Evolutionary conservation across 1,140 invertebrate genomes (phyloP).

Genomic region (Monomorium pharaonis): DNA sequence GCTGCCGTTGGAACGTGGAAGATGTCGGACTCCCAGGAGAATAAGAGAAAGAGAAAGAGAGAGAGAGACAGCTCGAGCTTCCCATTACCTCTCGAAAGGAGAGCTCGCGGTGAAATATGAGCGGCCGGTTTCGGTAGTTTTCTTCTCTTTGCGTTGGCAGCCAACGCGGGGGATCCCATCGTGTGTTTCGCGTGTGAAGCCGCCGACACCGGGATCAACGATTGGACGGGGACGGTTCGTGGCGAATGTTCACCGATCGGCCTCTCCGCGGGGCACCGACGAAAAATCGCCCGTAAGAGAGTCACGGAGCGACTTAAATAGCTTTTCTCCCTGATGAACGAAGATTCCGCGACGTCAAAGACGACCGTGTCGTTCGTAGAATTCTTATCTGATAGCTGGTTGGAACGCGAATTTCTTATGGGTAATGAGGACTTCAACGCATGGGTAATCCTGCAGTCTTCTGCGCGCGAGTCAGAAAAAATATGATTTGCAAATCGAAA

Average conservation of each 20-base stretch:
- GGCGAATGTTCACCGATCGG: slow-evolving; percentile 1
- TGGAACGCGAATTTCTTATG: neutral
- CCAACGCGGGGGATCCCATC: slow-evolving; percentile 32
- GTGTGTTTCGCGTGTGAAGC: slow-evolving; percentile 26
- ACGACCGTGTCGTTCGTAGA: neutral
- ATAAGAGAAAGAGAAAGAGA: neutral
- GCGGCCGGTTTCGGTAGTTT: slow-evolving; percentile 47
- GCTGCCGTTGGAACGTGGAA: slow-evolving; percentile 13
- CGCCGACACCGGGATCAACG: slow-evolving; percentile 1
- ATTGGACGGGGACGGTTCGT: neutral
- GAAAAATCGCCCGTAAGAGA: slow-evolving; percentile 9
- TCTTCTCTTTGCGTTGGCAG: slow-evolving; percentile 33
- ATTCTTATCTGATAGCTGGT: neutral
- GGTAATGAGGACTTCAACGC: slow-evolving; percentile 9
- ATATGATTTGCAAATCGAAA: neutral
- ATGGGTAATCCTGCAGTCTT: neutral
- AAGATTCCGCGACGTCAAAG: neutral
- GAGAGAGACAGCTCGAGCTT: neutral
- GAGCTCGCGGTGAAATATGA: slow-evolving; percentile 49
- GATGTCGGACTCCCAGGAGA: neutral
- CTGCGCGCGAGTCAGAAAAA: neutral
- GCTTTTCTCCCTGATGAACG: neutral
- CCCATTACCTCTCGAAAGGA: slow-evolving; percentile 30
- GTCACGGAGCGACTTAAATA: neutral
- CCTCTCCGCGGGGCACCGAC: neutral